Percentiles rank a stretch among this genome's conserved stretches.
Conservation (phyloP, 2,888 invertebrate genomes). For the Anagyrus pseudococci region DNA sequence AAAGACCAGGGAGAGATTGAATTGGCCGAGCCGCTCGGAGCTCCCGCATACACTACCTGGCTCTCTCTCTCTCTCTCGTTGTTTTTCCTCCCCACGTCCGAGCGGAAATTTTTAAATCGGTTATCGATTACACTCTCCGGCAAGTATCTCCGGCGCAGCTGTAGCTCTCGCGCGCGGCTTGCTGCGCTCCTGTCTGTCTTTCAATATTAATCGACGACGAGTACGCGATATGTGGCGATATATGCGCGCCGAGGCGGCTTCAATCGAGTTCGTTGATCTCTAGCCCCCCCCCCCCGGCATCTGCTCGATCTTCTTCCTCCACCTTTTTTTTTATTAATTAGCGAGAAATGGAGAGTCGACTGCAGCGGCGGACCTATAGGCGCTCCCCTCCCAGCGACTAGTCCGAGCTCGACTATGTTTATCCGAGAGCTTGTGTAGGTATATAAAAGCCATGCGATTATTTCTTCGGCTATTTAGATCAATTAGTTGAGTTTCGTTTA, state of each 20-base stretch:
- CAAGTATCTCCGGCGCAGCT: background rate
- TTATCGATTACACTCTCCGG: slow-evolving; percentile 34
- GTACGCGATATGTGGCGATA: slow-evolving; percentile 20
- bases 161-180: too few relatives aligned
- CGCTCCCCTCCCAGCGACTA: too few relatives aligned
- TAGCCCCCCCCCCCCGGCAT: too few relatives aligned
- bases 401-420: too few relatives aligned
- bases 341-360: slow-evolving; percentile 6
- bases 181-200: slow-evolving; percentile 26
- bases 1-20: too few relatives aligned
- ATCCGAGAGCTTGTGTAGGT: background rate
- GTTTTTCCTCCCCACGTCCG: slow-evolving; percentile 40
- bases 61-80: slow-evolving; percentile 37
- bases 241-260: slow-evolving; percentile 8
- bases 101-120: slow-evolving; percentile 40
- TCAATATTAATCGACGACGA: slow-evolving; percentile 38
- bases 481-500: too few relatives aligned
- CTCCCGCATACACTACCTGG: too few relatives aligned
- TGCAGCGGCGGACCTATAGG: background rate
- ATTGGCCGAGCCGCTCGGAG: too few relatives aligned
- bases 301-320: background rate
- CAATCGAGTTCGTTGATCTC: slow-evolving; percentile 13
- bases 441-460: too few relatives aligned
- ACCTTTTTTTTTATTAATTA: slow-evolving; percentile 31
- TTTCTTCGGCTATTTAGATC: too few relatives aligned